Evolutionary conservation across 2,113 vertebrate species (phyloP).

Genomic region (Gulo gulo): DNA sequence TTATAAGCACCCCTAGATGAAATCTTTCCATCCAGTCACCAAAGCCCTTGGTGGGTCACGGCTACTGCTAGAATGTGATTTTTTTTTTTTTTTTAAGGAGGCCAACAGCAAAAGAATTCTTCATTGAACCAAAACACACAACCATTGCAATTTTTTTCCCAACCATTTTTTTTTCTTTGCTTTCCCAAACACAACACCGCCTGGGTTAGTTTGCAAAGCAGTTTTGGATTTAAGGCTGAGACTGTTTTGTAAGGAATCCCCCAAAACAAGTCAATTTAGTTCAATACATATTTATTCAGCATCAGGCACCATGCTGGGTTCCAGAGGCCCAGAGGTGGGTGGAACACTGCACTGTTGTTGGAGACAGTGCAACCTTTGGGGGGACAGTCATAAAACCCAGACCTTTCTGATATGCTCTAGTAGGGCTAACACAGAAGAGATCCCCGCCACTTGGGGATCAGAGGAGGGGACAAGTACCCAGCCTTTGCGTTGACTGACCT

Average conservation of each 20-base stretch:
- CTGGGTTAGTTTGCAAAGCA: conserved; percentile 45
- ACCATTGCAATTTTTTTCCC: background rate
- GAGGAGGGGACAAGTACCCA: background rate
- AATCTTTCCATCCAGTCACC: conserved; percentile 71
- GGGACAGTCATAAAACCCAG: background rate
- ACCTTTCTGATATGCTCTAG: background rate
- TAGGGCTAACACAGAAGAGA: background rate
- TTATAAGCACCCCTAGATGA: conserved; percentile 37
- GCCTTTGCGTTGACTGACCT: background rate
- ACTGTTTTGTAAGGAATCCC: conserved; percentile 10
- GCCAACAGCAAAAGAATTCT: conserved; percentile 49
- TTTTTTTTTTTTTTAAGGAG: conserved; percentile 1
- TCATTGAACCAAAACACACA: conserved; percentile 58
- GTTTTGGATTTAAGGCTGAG: conserved; percentile 29
- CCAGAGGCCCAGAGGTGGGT: background rate
- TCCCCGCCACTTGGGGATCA: background rate
- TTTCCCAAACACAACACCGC: conserved; percentile 48
- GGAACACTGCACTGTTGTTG: background rate
- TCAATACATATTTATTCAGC: background rate
- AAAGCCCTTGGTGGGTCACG: conserved; percentile 44
- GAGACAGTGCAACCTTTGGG: background rate
- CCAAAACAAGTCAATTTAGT: background rate
- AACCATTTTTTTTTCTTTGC: background rate
- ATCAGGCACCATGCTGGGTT: background rate
- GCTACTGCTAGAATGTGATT: background rate